Conservation (phyloP, 2,888 invertebrate genomes). For the Sinohyriopsis cumingii region DNA sequence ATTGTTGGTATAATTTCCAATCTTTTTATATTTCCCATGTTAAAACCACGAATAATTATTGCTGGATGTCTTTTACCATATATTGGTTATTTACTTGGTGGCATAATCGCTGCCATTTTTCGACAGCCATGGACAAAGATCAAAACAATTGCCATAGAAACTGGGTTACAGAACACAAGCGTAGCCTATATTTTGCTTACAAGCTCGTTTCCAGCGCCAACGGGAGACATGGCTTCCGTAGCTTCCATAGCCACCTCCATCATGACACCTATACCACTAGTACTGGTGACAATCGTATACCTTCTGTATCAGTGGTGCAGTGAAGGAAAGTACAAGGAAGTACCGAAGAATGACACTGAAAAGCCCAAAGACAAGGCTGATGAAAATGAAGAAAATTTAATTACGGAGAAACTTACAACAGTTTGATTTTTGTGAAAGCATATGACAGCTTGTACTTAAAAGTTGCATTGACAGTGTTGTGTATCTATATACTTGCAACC, state of each 20-base stretch:
- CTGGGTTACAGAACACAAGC: conserved; percentile 91
- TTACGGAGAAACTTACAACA: neutral
- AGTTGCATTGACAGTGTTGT: too few relatives aligned
- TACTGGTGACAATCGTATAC: conserved; percentile 67
- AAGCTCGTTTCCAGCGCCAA: conserved; percentile 87
- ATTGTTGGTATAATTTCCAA: conserved; percentile 92
- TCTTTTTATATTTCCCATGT: conserved; percentile 88
- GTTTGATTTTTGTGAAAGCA: too few relatives aligned
- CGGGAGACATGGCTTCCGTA: conserved; percentile 87
- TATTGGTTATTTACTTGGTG: conserved; percentile 63
- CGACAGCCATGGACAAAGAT: conserved; percentile 56
- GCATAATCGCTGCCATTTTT: conserved; percentile 48
- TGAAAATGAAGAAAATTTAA: neutral
- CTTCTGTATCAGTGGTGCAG: conserved; percentile 43
- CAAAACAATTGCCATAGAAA: conserved; percentile 88
- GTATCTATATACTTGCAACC: too few relatives aligned
- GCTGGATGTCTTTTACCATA: conserved; percentile 66
- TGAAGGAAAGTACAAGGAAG: conserved; percentile 19
- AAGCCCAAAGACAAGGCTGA: conserved; percentile 9
- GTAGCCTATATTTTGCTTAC: conserved; percentile 90
- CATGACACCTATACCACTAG: conserved; percentile 92
- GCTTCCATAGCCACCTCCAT: conserved; percentile 78
- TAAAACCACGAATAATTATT: conserved; percentile 75
- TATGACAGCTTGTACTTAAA: too few relatives aligned
- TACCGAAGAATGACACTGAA: conserved; percentile 17